Evolutionary conservation across 1,140 invertebrate species (phyloP).

Genomic region (Anastrepha ludens): DNA sequence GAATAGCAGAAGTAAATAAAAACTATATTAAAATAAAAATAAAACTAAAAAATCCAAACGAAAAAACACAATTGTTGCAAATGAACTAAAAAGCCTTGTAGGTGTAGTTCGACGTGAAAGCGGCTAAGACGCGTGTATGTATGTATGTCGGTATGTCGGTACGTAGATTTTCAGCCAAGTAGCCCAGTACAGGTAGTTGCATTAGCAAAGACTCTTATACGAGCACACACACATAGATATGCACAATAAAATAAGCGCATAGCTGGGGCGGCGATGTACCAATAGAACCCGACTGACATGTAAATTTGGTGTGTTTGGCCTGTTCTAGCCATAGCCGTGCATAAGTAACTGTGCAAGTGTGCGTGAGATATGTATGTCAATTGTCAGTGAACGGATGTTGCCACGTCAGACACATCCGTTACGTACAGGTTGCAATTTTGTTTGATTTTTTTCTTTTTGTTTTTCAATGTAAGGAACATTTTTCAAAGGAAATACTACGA

Average conservation of each 20-base stretch:
- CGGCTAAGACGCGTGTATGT: not conserved
- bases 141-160: too few species aligned
- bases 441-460: not conserved
- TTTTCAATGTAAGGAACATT: not conserved
- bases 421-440: not conserved
- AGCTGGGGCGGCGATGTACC: too few species aligned
- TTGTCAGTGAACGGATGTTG: conserved; percentile 49
- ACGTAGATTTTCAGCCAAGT: too few species aligned
- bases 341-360: not conserved
- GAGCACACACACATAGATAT: too few species aligned
- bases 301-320: too few species aligned
- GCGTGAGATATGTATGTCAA: not conserved
- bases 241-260: too few species aligned
- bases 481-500: conserved; percentile 1
- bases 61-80: not conserved
- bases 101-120: not conserved
- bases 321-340: not conserved
- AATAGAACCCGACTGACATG: too few species aligned
- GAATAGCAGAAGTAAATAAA: not conserved
- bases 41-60: not conserved
- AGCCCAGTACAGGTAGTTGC: too few species aligned
- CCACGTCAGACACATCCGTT: conserved; percentile 47
- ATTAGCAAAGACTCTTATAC: too few species aligned
- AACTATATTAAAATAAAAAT: not conserved
- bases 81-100: not conserved